Evolutionary conservation across 2,888 invertebrate genomes (phyloP), one percentile per base, ranked within the genome.

Genomic region (Epiblema foenella): DNA sequence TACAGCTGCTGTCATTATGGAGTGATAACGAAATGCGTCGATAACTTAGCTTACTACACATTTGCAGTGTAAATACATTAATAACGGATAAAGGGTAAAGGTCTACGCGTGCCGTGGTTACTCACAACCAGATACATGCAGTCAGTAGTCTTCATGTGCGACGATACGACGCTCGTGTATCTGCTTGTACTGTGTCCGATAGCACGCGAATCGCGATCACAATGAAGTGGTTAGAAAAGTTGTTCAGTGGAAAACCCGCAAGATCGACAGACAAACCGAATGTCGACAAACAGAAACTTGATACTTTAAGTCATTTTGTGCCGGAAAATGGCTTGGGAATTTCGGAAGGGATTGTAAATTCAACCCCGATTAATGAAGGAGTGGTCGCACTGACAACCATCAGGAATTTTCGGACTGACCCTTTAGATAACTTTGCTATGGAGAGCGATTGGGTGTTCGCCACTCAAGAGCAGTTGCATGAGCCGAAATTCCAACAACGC

Each of bases 171-270:
- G 81, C 69, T 74, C 76, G 77, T 75, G 87, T 89, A 33, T 33
- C 87, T 93, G 90, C 94, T 78, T 94, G 95, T 85, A 94, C 93
- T 75, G 94, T 94, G 83, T 95, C 95, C 85, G 90, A 95, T 78
- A 91, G 94, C 87, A 94, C 95, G 93, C 95, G 90, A 83, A 95
- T 94, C 95, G 95, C 91, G 90, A 84, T 82, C 90, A 93, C 79
- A 90, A 95, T 95, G 95, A 94, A 89, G 83, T 95, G 95, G 95
- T 95, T 94, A 95, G 95, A 85, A 95, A 95, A 88, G 91, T 94
- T 93, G 94, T 95, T 90, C 91, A 91, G 73, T 90, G 94, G 82
- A 94, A 94, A 83, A 86, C 89, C 77, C 91, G 94, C 68, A 94
- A 95, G 81, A 85, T 89, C 39, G 76, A 81, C 73, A 81, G 87